A percentile compares a stretch with the other conserved stretches of the same genome.
Evolutionary conservation across 1,140 invertebrate species (phyloP).

Genomic region (Pemphigus obesinymphae): DNA sequence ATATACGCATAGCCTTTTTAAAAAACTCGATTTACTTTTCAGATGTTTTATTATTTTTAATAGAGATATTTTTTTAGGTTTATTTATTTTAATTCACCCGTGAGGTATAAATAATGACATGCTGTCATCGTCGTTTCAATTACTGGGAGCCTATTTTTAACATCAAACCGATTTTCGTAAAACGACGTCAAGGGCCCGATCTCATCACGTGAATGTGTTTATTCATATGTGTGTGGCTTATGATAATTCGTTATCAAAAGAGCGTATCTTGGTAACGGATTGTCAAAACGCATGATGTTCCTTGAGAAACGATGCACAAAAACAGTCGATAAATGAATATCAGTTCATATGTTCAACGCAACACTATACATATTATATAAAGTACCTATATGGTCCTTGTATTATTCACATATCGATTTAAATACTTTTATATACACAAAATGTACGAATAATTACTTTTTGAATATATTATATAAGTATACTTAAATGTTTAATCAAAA

Average conservation of each 20-base stretch:
- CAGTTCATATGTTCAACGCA: background rate
- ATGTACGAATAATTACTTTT: background rate
- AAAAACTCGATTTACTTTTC: background rate
- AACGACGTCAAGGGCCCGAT: background rate
- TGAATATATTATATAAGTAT: background rate
- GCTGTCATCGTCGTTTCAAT: background rate
- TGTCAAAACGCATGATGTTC: background rate
- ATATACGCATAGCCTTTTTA: too few species aligned
- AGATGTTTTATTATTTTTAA: background rate
- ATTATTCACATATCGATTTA: background rate
- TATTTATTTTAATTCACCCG: background rate
- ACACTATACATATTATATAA: too few species aligned
- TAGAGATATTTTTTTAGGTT: too few species aligned
- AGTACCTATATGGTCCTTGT: background rate
- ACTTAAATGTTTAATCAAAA: too few species aligned
- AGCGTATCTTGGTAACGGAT: background rate
- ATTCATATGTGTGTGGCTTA: background rate
- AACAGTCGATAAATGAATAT: background rate
- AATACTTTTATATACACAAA: background rate
- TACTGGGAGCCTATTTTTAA: background rate
- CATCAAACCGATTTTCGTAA: background rate
- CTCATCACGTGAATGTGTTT: background rate
- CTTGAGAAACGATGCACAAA: background rate
- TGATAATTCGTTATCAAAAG: background rate
- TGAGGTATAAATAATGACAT: slow-evolving; percentile 1